Evolutionary conservation across 2,888 invertebrate genomes (phyloP).

Genomic region (Chloroclystis v-ata): DNA sequence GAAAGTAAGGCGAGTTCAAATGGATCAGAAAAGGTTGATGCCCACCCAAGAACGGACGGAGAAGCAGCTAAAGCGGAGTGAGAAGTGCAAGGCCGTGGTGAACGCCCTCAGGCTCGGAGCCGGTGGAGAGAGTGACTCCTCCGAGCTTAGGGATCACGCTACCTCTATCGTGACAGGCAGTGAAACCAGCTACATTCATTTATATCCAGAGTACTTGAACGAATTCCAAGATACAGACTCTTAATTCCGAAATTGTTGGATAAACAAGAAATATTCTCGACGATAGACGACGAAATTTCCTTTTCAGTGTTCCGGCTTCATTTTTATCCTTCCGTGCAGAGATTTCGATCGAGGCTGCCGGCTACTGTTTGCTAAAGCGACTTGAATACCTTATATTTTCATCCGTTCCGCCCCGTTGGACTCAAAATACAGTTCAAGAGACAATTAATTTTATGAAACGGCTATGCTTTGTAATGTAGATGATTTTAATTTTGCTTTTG

Average conservation of each 20-base stretch:
- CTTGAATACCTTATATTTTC: constrained; percentile 43
- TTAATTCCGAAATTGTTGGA: constrained; percentile 14
- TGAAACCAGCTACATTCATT: constrained; percentile 18
- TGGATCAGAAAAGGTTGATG: constrained; percentile 47
- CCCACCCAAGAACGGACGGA: constrained; percentile 51
- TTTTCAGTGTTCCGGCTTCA: constrained; percentile 30
- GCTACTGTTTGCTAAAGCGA: constrained; percentile 39
- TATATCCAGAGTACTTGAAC: constrained; percentile 18
- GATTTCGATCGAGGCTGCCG: constrained; percentile 35
- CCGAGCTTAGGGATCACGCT: not conserved
- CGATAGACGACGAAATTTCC: constrained; percentile 28
- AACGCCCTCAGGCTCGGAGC: constrained; percentile 42
- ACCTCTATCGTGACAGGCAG: not conserved
- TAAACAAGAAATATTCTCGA: constrained; percentile 27
- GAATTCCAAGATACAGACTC: constrained; percentile 9
- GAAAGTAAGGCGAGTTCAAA: constrained; percentile 50
- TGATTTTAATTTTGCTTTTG: constrained; percentile 22
- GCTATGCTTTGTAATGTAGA: constrained; percentile 26
- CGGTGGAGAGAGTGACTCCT: constrained; percentile 12
- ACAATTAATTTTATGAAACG: constrained; percentile 31
- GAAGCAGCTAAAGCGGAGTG: constrained; percentile 47
- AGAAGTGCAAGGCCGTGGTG: constrained; percentile 44
- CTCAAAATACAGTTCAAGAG: constrained; percentile 39
- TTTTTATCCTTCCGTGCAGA: constrained; percentile 33
- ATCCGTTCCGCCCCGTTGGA: constrained; percentile 37